Evolutionary conservation across 2,113 vertebrate genomes (phyloP), one percentile per base, ranked within the genome.

Genomic region (Ciconia boyciana): DNA sequence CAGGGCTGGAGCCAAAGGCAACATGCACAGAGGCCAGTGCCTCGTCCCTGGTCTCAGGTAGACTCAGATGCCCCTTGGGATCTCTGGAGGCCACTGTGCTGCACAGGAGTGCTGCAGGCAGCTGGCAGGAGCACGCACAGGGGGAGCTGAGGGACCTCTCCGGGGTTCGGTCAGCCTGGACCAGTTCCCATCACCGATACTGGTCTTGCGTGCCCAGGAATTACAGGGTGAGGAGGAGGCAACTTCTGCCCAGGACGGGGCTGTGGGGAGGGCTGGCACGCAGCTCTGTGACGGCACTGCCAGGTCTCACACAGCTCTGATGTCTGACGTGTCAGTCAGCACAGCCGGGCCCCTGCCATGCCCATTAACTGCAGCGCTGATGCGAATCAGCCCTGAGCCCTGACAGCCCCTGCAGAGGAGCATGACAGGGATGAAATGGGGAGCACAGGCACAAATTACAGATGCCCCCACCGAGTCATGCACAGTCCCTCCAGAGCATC

Each of bases 151-250:
- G 44, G 57, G 25, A 83, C 7, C 3, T 0, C 48, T 31, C 0
- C 0, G 0, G 39, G 26, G 4, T 58, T 25, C 0, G 1, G n/a
- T 44, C 52, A 46, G 52, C 21, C 17, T 22, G n/a, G 24, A 82
- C 29, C 41, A 5, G 9, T 10, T 75, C 43, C 24, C 26, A 16
- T 65, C 58, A 0, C 22, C 1, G 5, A 14, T 52, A 3, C 66
- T 3, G 24, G 1, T 52, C n/a, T 9, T 0, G 0, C 0, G 0
- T 14, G n/a, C 61, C 57, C 65, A 39, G 54, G 16, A 43, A 58
- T 2, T 34, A 7, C 57, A 61, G 54, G 17, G 9, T 25, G 2
- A 58, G 72, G 31, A 74, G 49, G 64, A 74, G 16, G 60, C 18
- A 21, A 52, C 16, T 44, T 52, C 9, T 41, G 39, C 32, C 22